These are phyloP conservation scores for Peromyscus eremicus DNA, from an alignment of 2,797 vertebrate species.

Conservation along the genomic window DNA sequence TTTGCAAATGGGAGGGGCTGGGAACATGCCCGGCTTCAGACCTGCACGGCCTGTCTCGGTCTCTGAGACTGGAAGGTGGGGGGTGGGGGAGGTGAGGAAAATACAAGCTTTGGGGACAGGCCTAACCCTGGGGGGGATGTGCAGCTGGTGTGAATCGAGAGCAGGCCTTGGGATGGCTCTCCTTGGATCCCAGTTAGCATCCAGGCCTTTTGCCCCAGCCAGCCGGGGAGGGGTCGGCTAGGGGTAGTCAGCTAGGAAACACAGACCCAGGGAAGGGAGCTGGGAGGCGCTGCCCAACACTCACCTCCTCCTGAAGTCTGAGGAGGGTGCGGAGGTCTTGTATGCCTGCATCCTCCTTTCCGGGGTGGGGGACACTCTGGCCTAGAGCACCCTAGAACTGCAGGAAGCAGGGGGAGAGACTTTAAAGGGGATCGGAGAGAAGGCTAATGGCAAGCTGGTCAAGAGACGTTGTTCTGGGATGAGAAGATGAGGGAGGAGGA, in stretches of 20 bases:
- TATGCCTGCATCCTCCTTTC: neutral
- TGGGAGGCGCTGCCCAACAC: neutral
- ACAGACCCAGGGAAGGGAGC: constrained; percentile 73
- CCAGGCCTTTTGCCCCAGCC: neutral
- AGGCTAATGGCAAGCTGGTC: neutral
- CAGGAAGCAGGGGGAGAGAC: neutral
- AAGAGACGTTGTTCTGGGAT: neutral
- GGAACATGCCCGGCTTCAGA: too few species aligned
- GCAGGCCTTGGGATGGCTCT: neutral
- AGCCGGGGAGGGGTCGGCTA: constrained; percentile 69
- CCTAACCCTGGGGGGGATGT: accelerated
- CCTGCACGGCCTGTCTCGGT: neutral
- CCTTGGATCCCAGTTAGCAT: neutral
- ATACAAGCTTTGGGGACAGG: neutral
- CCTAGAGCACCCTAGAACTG: neutral
- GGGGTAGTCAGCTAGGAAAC: constrained; percentile 72
- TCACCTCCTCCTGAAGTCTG: constrained; percentile 47
- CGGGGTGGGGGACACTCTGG: neutral
- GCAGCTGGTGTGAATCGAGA: neutral
- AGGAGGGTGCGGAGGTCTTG: neutral
- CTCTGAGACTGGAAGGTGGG: neutral
- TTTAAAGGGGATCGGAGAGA: neutral
- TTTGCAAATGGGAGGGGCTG: neutral
- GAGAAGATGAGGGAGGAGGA: neutral
- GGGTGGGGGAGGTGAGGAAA: too few species aligned